Evolutionary conservation across 2,113 vertebrate genomes (phyloP), one percentile per base, ranked within the genome.

Genomic region (Centrocercus urophasianus): DNA sequence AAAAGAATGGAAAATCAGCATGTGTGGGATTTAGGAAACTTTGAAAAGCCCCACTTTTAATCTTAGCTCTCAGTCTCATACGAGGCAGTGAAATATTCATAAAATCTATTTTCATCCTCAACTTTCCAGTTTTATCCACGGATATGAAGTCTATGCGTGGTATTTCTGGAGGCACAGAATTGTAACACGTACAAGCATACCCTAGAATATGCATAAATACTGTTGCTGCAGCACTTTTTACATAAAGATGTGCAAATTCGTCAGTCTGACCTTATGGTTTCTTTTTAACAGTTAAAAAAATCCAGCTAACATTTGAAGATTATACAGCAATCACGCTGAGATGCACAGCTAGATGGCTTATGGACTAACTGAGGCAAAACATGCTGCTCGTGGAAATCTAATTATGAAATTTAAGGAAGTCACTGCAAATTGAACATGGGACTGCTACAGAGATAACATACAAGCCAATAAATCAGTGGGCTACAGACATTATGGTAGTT

Each of bases 251-350:
- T 21, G 32, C 13, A 34, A 52, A 52, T 0, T 3, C 6, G 42
- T 38, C 10, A 42, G 11, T 50, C 43, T 57, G 48, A n/a, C 42
- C 69, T 70, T 10, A 7, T 19, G 11, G 17, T 13, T 69, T 83
- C n/a, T 36, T 18, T 71, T 50, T 24, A 59, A 38, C 34, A 56
- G 24, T 7, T 65, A 30, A 74, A 24, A 70, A 84, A 45, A 24
- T 47, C 7, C 22, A 50, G 17, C 28, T 59, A 18, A 47, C 16
- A 6, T 70, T 30, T 79, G 81, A 57, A 42, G n/a, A 20, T 70
- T 17, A 25, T 1, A 1, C 45, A 65, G 54, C 10, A 85, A 17
- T 61, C 8, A 5, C 15, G 8, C 27, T 0, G 0, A 83, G 56
- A 69, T 16, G 45, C 43, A 43, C 17, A 72, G 18, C 18, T 36